Conservation (phyloP, 2,797 vertebrate genomes). For the Clamator glandarius region DNA sequence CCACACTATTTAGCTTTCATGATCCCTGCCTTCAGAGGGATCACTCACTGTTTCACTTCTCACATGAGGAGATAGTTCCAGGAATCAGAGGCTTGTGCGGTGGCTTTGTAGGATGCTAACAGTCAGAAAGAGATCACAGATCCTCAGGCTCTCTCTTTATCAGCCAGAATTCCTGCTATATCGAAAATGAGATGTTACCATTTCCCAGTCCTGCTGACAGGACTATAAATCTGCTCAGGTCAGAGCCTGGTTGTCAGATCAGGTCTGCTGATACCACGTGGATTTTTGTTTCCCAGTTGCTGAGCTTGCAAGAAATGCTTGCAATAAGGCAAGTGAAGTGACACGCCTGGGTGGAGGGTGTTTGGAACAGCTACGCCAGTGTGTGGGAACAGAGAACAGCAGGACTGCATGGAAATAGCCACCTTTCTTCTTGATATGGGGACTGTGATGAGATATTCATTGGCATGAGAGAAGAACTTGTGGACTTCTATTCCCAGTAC, state of each 20-base stretch:
- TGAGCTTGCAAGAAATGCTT: background rate
- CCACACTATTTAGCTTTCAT: background rate
- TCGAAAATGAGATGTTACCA: too few relatives aligned
- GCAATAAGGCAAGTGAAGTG: background rate
- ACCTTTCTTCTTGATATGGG: background rate
- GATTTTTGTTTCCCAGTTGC: background rate
- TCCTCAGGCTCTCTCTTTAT: background rate
- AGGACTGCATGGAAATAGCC: background rate
- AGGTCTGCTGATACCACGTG: background rate
- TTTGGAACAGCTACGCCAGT: too few relatives aligned
- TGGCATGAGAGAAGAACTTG: background rate
- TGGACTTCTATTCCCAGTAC: background rate
- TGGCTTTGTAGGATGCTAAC: background rate
- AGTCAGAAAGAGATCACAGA: background rate
- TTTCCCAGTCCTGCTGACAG: background rate
- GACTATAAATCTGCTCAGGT: background rate
- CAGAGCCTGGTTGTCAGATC: background rate
- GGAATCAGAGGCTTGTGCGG: background rate
- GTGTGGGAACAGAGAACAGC: rapidly evolving
- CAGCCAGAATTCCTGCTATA: background rate
- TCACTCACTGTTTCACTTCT: background rate
- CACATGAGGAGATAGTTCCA: background rate
- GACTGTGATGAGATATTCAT: background rate
- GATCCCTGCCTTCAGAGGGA: background rate
- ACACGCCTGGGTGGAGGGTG: rapidly evolving